These are phyloP conservation scores for Pissodes strobi DNA, from an alignment of 1,140 invertebrate genomes.

Conservation along the genomic window DNA sequence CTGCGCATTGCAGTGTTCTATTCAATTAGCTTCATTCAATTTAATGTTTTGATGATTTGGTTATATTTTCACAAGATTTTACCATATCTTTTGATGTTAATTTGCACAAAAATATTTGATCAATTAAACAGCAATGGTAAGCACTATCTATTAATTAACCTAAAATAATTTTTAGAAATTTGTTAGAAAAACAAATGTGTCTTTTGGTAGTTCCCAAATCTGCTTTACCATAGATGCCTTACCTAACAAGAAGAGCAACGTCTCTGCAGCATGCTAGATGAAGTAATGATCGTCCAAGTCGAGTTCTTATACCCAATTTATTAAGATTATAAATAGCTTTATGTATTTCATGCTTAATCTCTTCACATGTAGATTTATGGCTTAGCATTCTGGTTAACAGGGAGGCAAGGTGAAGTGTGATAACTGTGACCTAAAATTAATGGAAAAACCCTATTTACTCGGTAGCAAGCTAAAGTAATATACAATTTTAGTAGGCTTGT, in stretches of 20 bases:
- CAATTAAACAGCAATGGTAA: not conserved
- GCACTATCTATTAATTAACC: not conserved
- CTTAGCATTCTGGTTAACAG: slow-evolving; percentile 70
- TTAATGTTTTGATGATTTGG: too few relatives aligned
- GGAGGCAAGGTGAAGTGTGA: slow-evolving; percentile 80
- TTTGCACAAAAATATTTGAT: not conserved
- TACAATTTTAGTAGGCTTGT: too few relatives aligned
- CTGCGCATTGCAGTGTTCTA: too few relatives aligned
- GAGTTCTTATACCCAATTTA: slow-evolving; percentile 70
- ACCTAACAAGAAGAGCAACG: slow-evolving; percentile 62
- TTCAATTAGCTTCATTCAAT: too few relatives aligned
- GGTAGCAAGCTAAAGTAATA: not conserved
- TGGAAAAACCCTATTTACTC: too few relatives aligned
- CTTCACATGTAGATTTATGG: slow-evolving; percentile 59
- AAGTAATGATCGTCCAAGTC: slow-evolving; percentile 74
- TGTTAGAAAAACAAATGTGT: too few relatives aligned
- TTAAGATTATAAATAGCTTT: slow-evolving; percentile 74
- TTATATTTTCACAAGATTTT: too few relatives aligned
- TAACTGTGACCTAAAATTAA: slow-evolving; percentile 73
- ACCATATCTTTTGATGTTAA: too few relatives aligned
- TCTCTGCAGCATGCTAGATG: slow-evolving; percentile 77
- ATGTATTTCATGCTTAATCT: slow-evolving; percentile 63
- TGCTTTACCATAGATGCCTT: too few relatives aligned
- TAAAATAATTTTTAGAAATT: too few relatives aligned
- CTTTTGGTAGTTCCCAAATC: too few relatives aligned